These are phyloP conservation scores for rabbit (Oryctolagus cuniculus) DNA, from an alignment of 2,113 vertebrate genomes.

Conservation along the genomic window DNA sequence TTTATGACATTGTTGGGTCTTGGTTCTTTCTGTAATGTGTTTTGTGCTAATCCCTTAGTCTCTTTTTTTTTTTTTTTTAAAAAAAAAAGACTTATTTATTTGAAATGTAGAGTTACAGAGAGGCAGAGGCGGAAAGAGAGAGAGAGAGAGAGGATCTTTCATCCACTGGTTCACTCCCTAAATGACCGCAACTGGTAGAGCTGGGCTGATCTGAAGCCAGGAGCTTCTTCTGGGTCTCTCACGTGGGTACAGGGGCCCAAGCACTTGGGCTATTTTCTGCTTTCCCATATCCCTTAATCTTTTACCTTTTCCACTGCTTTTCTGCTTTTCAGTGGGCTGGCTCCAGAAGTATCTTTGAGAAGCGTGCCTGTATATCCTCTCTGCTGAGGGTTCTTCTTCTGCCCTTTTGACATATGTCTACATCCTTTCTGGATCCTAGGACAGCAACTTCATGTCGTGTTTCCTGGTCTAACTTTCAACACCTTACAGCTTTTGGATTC, in stretches of 20 bases:
- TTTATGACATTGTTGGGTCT: not conserved
- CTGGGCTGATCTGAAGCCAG: too few relatives aligned
- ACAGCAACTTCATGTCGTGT: not conserved
- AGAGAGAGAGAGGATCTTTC: too few relatives aligned
- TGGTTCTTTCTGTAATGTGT: conserved; percentile 6
- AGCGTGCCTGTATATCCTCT: not conserved
- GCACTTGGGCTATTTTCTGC: too few relatives aligned
- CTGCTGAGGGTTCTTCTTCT: not conserved
- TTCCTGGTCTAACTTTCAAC: not conserved
- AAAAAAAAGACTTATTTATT: too few relatives aligned
- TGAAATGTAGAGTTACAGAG: too few relatives aligned
- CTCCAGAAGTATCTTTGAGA: not conserved
- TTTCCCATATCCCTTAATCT: not conserved
- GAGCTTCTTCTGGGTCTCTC: too few relatives aligned
- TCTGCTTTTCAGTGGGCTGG: not conserved
- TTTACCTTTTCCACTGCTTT: not conserved
- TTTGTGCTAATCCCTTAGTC: not conserved
- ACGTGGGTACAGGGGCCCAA: too few relatives aligned
- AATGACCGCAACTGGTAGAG: too few relatives aligned
- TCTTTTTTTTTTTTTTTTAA: too few relatives aligned
- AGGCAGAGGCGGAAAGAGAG: too few relatives aligned
- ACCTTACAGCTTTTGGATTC: not conserved
- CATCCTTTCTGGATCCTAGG: not conserved
- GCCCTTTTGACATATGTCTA: not conserved
- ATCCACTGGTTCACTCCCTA: too few relatives aligned